These are phyloP conservation scores for Hyperopisus bebe DNA, from an alignment of 2,113 vertebrate species.

Conservation along the genomic window DNA sequence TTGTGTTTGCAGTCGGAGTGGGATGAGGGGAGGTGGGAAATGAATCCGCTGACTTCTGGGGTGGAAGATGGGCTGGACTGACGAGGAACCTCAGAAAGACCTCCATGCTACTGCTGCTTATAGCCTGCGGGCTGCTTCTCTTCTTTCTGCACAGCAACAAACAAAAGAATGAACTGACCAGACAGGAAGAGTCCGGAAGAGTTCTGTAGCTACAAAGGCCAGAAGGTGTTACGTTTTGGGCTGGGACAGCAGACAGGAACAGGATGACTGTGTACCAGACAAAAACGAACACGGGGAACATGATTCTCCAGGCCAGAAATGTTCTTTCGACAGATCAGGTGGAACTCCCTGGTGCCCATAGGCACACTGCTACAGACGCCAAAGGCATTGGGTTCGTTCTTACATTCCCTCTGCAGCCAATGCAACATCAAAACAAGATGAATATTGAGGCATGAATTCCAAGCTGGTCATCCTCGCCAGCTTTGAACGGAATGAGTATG, in stretches of 20 bases:
- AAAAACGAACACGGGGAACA: neutral
- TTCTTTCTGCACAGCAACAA: slow-evolving; percentile 69
- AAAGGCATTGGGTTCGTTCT: neutral
- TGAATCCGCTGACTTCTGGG: slow-evolving; percentile 38
- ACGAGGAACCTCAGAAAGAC: slow-evolving; percentile 31
- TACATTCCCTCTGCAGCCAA: neutral
- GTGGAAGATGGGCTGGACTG: slow-evolving; percentile 56
- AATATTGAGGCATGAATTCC: neutral
- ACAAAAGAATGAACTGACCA: neutral
- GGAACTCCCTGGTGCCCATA: neutral
- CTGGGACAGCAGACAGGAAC: neutral
- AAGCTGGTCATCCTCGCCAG: neutral
- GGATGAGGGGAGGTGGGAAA: slow-evolving; percentile 59
- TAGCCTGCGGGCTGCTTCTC: slow-evolving; percentile 87
- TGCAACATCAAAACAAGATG: neutral
- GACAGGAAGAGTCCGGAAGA: neutral
- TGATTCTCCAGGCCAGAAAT: neutral
- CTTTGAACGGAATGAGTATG: neutral
- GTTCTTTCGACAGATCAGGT: neutral
- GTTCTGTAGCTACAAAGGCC: neutral
- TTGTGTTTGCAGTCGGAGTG: slow-evolving; percentile 57
- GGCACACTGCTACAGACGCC: neutral
- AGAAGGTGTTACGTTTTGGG: neutral
- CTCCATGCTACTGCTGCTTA: slow-evolving; percentile 85
- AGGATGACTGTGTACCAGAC: neutral